Evolutionary conservation across 23 tunicate species (phyloP).

Genomic region (Halocynthia aurantium): DNA sequence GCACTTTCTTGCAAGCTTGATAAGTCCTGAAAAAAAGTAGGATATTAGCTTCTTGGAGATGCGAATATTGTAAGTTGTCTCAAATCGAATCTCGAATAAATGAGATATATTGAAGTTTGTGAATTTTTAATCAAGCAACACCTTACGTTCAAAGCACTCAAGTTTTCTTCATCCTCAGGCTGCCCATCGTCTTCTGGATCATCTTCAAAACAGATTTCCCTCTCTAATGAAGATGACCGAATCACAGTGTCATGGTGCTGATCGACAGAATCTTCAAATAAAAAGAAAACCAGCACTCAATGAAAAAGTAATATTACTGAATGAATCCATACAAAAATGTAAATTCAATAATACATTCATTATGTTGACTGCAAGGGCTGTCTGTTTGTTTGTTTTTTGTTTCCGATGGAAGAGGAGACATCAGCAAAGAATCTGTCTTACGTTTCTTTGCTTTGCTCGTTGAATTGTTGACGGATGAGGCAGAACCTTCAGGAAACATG

Average conservation of each 20-base stretch:
- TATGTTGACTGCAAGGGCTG: neutral
- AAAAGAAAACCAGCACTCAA: too few species aligned
- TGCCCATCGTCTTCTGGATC: neutral
- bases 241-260: too few species aligned
- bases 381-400: neutral
- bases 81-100: too few species aligned
- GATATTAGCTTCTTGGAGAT: neutral
- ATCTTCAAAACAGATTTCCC: slow-evolving; percentile 2
- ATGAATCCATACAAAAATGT: too few species aligned
- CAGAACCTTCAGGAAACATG: neutral
- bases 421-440: slow-evolving; percentile 4
- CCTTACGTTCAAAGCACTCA: slow-evolving; percentile 1
- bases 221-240: neutral
- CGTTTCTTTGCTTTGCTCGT: slow-evolving; percentile 13
- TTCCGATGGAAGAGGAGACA: neutral
- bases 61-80: neutral
- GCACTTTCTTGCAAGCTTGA: slow-evolving; percentile 4
- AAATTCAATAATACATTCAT: neutral
- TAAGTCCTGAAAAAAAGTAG: neutral
- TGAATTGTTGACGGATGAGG: neutral
- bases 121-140: neutral
- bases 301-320: too few species aligned
- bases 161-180: slow-evolving; percentile 1
- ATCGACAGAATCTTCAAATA: too few species aligned
- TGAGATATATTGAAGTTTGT: too few species aligned